Conservation (phyloP, 2,113 vertebrate species). For the Bos javanicus region DNA sequence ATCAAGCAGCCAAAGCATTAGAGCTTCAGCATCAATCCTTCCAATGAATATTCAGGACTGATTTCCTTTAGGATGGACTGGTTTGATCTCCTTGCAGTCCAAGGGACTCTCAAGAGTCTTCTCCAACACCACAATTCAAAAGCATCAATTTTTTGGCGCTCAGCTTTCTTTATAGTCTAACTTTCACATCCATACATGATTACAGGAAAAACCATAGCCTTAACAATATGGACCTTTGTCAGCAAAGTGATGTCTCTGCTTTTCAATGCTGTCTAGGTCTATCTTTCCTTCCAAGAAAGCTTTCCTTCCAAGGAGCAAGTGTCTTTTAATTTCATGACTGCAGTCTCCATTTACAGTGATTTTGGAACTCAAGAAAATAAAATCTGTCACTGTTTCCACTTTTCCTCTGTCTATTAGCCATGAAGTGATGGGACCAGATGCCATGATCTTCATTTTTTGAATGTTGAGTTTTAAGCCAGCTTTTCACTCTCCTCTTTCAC, state of each 20-base stretch:
- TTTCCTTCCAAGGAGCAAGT: not conserved
- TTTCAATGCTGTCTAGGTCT: not conserved
- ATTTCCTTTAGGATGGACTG: not conserved
- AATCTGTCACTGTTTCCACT: not conserved
- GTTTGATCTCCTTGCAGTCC: not conserved
- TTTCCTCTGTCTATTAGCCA: not conserved
- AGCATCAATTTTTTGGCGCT: not conserved
- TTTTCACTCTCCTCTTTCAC: not conserved
- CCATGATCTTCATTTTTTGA: not conserved
- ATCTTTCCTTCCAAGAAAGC: not conserved
- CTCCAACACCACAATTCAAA: not conserved
- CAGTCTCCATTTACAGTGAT: not conserved
- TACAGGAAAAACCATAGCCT: not conserved
- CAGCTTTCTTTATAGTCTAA: not conserved
- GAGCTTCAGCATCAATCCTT: not conserved
- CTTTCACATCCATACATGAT: not conserved
- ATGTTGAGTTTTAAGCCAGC: not conserved
- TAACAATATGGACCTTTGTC: not conserved
- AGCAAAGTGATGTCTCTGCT: not conserved
- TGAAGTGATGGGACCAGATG: not conserved
- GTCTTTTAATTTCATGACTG: not conserved
- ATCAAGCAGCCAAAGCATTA: not conserved
- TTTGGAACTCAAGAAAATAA: not conserved
- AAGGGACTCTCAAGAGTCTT: not conserved
- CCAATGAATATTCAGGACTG: not conserved